Evolutionary conservation across 1,140 invertebrate species (phyloP).

Genomic region (Drosophila hydei): DNA sequence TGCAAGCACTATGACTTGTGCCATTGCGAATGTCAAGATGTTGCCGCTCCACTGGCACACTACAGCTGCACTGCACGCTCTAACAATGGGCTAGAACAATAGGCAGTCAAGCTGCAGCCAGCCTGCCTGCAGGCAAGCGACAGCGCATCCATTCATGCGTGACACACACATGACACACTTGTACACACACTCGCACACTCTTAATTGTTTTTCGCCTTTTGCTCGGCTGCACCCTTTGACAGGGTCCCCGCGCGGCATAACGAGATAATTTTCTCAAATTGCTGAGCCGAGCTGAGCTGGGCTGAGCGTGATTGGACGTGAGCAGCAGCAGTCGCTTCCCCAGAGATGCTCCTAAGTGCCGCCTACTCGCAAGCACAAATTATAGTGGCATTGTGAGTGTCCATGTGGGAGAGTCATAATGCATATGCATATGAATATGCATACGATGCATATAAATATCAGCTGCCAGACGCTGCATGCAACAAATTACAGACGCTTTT

Average conservation of each 20-base stretch:
- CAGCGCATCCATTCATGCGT: constrained; percentile 59
- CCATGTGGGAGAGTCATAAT: constrained; percentile 25
- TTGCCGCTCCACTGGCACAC: constrained; percentile 49
- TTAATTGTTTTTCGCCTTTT: constrained; percentile 72
- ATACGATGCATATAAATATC: too few relatives aligned
- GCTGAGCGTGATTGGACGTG: constrained; percentile 6
- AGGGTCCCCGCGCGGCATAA: constrained; percentile 26
- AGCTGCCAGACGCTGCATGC: constrained; percentile 12
- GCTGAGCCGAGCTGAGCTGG: constrained; percentile 7
- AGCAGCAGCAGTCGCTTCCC: not conserved
- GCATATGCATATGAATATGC: not conserved
- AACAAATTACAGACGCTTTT: constrained; percentile 32
- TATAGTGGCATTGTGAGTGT: constrained; percentile 53
- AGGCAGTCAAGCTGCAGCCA: constrained; percentile 50
- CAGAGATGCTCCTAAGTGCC: constrained; percentile 24
- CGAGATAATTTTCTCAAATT: constrained; percentile 66
- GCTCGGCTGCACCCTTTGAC: constrained; percentile 64
- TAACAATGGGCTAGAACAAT: constrained; percentile 54
- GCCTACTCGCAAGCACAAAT: constrained; percentile 55
- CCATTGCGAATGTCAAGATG: constrained; percentile 68
- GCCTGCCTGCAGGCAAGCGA: constrained; percentile 40
- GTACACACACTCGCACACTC: not conserved
- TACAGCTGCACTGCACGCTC: constrained; percentile 32
- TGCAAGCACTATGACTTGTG: constrained; percentile 35
- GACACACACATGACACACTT: constrained; percentile 25